Base-by-base conservation (phyloP, 1,140 invertebrate species). In the Drosophila nigrodunni region DNA sequence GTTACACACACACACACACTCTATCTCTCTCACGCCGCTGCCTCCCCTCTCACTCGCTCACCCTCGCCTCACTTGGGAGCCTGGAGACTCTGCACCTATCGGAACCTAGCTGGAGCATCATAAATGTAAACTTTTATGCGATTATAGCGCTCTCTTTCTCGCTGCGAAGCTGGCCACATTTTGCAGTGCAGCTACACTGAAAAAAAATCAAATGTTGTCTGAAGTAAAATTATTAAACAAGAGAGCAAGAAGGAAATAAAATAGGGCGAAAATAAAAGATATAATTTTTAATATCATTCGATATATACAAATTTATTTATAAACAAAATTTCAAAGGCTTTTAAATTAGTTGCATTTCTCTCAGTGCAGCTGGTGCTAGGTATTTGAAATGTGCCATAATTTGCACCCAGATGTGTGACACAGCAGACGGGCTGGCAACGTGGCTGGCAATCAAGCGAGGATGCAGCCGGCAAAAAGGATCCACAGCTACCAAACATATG, bases 81-180 rank as follows among this genome's bases (percentile, higher is more conserved):
- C 15, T 37, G 34, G 55, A 7, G 61, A 43, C 59, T 66, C 61
- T 79, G 76, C 79, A 89, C 83, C 83, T 88, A 88, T 89, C 77
- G 74, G 70, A 79, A 67, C 80, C 77, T 70, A 67, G 57, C 62
- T 59, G 65, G 59, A 76, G 83, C 80, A 78, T 89, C 80, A 88
- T 88, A 88, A 88, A 88, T 88, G 83, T 83, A 80, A 88, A 88
- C 83, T 80, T 87, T 87, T 88, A 88, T 88, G 80, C 77, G 85
- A 88, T 80, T 88, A 89, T 89, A 50, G 57, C 80, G 77, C 60
- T 80, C 83, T 83, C 85, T 80, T 71, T 88, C 83, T 78, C 39
- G 60, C 77, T 69, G 64, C 65, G 39, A 59, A 49, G 34, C 67
- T 59, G n/a, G 46, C 68, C 64, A 76, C 54, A 50, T 50, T 70